phyloP scores from a whole-genome alignment of 2,113 vertebrate species.

The Vulpes lagopus region DNA sequence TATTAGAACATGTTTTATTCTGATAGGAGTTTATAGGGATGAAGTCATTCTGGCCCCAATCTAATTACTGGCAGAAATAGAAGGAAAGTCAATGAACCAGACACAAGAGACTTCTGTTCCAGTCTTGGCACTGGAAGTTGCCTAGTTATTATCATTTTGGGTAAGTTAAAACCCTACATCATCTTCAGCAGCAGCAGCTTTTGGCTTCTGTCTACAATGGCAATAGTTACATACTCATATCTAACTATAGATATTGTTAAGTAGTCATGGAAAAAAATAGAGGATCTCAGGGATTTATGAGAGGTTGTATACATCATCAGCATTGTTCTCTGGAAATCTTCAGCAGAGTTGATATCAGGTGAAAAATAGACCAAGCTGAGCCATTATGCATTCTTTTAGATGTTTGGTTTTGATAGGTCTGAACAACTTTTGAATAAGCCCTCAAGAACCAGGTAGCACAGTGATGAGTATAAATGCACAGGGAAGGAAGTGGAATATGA shows the following conservation, averaged over 20 bases:
- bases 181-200: background rate
- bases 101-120: background rate
- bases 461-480: background rate
- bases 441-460: background rate
- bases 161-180: background rate
- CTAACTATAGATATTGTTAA: background rate
- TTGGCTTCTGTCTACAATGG: background rate
- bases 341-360: background rate
- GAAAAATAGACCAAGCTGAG: background rate
- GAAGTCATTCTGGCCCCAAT: background rate
- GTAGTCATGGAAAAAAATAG: background rate
- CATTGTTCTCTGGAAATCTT: background rate
- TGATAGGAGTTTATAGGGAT: background rate
- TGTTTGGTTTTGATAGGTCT: background rate
- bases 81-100: constrained; percentile 24
- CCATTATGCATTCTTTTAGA: background rate
- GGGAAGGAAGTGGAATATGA: fast-evolving
- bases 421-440: background rate
- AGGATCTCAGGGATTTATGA: background rate
- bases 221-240: fast-evolving
- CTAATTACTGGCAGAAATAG: constrained; percentile 24
- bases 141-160: background rate
- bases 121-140: background rate
- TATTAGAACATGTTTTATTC: background rate
- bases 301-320: background rate